Percentiles rank a stretch among this genome's conserved stretches.
These are phyloP conservation scores for Laodelphax striatellus DNA, from an alignment of 1,140 invertebrate species.

Conservation along the genomic window DNA sequence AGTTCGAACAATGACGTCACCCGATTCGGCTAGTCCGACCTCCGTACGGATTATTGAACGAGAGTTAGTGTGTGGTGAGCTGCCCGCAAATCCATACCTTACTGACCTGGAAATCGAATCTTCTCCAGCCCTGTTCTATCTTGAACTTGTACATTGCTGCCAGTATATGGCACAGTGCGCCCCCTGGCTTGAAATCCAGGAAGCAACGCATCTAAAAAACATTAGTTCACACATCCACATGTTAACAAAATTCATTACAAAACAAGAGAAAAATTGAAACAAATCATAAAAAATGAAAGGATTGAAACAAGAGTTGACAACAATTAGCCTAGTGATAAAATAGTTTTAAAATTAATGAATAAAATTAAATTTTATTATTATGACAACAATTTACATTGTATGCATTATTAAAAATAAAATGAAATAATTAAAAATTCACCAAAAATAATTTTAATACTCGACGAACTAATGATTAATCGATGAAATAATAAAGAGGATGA, in stretches of 20 bases:
- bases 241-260: conserved; percentile 12
- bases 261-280: conserved; percentile 6
- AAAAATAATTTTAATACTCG: too few species aligned
- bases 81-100: conserved; percentile 43
- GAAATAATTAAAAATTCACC: too few species aligned
- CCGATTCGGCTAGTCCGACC: too few species aligned
- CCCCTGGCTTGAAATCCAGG: conserved; percentile 88
- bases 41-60: background rate
- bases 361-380: too few species aligned
- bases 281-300: conserved; percentile 11
- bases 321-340: too few species aligned
- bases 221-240: conserved; percentile 20
- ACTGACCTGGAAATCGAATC: conserved; percentile 80
- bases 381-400: too few species aligned
- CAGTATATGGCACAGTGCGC: conserved; percentile 84
- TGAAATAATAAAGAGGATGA: too few species aligned
- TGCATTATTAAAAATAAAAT: too few species aligned
- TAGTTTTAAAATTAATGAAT: too few species aligned
- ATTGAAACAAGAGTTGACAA: conserved; percentile 6
- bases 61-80: background rate
- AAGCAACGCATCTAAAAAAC: conserved; percentile 77
- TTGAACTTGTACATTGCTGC: conserved; percentile 91
- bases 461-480: too few species aligned
- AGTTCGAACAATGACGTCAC: too few species aligned
- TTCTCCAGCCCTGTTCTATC: conserved; percentile 87